These are phyloP conservation scores for Brassicogethes aeneus DNA, from an alignment of 2,888 invertebrate genomes.

Conservation along the genomic window DNA sequence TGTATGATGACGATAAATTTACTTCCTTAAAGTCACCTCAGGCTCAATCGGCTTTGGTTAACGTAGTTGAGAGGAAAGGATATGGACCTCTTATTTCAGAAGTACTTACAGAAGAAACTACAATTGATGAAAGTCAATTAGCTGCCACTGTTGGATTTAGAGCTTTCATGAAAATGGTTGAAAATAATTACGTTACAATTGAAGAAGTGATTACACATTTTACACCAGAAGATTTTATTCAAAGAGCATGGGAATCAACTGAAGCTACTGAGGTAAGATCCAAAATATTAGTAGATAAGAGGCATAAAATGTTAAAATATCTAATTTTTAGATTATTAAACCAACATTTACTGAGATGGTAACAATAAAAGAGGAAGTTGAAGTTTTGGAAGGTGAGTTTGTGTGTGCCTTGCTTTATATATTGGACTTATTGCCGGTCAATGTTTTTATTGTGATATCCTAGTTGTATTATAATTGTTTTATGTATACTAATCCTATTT, in stretches of 20 bases:
- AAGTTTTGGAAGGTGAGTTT: constrained; percentile 41
- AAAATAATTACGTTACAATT: constrained; percentile 67
- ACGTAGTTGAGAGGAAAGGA: constrained; percentile 75
- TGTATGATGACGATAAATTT: constrained; percentile 72
- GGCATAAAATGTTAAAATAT: constrained; percentile 6
- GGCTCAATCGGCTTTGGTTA: constrained; percentile 76
- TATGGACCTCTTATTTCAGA: constrained; percentile 73
- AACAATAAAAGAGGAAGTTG: constrained; percentile 40
- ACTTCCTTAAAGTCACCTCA: constrained; percentile 71
- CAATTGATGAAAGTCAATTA: constrained; percentile 65
- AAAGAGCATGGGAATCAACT: constrained; percentile 70
- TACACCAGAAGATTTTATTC: constrained; percentile 74
- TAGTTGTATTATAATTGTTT: constrained; percentile 1
- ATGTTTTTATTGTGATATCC: constrained; percentile 8
- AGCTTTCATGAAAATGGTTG: constrained; percentile 80
- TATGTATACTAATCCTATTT: constrained; percentile 5
- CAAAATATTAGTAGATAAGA: not conserved
- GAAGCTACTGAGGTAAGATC: constrained; percentile 55
- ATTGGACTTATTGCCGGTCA: constrained; percentile 19
- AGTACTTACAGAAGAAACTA: constrained; percentile 71
- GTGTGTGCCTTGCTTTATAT: constrained; percentile 12
- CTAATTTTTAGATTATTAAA: constrained; percentile 33
- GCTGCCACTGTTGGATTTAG: constrained; percentile 77
- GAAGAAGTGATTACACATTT: constrained; percentile 79
- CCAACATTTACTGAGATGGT: constrained; percentile 39